These are phyloP conservation scores for Conus betulinus DNA, from an alignment of 1,140 invertebrate genomes.

Conservation along the genomic window DNA sequence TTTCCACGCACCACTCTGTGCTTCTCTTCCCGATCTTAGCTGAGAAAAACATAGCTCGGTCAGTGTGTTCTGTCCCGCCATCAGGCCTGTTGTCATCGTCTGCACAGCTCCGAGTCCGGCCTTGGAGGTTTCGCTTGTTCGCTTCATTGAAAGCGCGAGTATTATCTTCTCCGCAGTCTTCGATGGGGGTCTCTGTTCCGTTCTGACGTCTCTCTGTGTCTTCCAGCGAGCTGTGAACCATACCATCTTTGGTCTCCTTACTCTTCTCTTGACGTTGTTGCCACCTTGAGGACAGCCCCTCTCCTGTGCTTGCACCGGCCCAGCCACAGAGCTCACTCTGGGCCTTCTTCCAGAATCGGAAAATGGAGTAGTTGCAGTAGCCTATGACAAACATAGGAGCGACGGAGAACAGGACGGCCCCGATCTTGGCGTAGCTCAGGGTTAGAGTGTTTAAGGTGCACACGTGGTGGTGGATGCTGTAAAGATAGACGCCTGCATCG, in stretches of 20 bases:
- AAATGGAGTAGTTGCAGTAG: conserved; percentile 13
- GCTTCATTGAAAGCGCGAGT: not conserved
- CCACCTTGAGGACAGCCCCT: not conserved
- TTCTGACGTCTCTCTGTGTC: not conserved
- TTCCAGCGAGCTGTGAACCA: not conserved
- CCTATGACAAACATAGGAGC: not conserved
- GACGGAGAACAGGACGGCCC: not conserved
- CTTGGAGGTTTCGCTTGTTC: not conserved
- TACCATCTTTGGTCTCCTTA: not conserved
- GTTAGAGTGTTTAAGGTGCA: no score
- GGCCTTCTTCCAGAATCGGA: not conserved
- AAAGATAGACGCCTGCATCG: no score
- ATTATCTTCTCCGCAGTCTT: no score
- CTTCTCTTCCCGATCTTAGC: no score
- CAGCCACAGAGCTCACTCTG: not conserved
- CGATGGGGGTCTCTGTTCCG: not conserved
- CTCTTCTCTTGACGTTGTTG: not conserved
- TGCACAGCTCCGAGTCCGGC: no score
- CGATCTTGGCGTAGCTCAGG: not conserved
- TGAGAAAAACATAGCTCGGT: no score
- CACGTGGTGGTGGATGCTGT: no score
- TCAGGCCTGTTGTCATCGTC: no score
- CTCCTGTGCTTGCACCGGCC: not conserved
- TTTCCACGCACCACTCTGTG: no score
- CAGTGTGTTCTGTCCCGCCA: no score